Percentiles rank a stretch among this genome's conserved stretches.
Evolutionary conservation across 2,888 invertebrate genomes (phyloP).

Genomic region (Drosophila anomalata): DNA sequence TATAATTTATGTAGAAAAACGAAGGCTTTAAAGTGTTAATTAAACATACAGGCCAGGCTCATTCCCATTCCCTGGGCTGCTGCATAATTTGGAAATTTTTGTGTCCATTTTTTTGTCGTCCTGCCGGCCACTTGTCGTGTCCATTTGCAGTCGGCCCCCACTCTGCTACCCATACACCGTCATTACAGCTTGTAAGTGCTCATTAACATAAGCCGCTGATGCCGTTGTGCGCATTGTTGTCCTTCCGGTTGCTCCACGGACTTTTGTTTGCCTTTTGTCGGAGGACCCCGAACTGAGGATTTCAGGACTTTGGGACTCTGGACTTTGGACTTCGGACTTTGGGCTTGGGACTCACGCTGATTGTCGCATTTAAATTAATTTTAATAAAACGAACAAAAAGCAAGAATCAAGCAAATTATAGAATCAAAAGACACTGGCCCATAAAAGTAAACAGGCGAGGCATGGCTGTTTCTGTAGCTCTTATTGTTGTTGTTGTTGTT

Average conservation of each 20-base stretch:
- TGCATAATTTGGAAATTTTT: constrained; percentile 35
- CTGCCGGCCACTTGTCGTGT: constrained; percentile 9
- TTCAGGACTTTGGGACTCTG: constrained; percentile 1
- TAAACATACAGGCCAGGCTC: constrained; percentile 52
- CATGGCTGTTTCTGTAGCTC: background rate
- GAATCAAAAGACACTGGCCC: constrained; percentile 57
- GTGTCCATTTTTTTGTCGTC: constrained; percentile 20
- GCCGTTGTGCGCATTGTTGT: constrained; percentile 44
- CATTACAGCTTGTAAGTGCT: constrained; percentile 68
- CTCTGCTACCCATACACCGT: constrained; percentile 21
- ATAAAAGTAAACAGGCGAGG: constrained; percentile 56
- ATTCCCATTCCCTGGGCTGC: constrained; percentile 29
- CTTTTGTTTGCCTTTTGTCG: constrained; percentile 32
- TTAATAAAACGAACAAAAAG: constrained; percentile 56
- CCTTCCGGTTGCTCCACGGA: constrained; percentile 12
- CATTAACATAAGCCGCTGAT: constrained; percentile 71
- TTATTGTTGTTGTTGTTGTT: background rate
- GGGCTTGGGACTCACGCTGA: constrained; percentile 26
- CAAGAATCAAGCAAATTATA: constrained; percentile 52
- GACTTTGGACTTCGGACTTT: constrained; percentile 6
- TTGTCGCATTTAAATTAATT: constrained; percentile 74
- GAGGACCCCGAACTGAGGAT: background rate
- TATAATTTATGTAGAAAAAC: constrained; percentile 70
- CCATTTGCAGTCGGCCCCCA: constrained; percentile 12
- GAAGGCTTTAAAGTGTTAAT: constrained; percentile 74